Conservation (phyloP, 2,888 invertebrate genomes). For the Argyresthia albistria region DNA sequence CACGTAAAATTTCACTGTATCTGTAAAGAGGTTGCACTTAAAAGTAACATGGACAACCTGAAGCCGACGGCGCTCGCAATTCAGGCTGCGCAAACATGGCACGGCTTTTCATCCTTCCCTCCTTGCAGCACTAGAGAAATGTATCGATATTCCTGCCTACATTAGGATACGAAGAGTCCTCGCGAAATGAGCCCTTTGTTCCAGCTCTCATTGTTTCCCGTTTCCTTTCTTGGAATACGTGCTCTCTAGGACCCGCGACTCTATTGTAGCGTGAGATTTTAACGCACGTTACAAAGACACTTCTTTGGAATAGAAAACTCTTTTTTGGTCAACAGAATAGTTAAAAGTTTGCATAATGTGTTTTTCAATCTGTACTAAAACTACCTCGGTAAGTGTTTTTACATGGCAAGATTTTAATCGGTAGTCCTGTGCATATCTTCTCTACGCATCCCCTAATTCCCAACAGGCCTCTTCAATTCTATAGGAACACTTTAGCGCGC, state of each 20-base stretch:
- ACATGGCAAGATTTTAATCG: background rate
- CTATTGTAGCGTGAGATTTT: background rate
- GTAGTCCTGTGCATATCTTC: background rate
- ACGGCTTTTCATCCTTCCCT: background rate
- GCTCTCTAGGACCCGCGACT: background rate
- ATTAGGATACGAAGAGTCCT: slow-evolving; percentile 20
- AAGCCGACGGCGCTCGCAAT: slow-evolving; percentile 35
- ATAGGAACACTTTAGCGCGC: slow-evolving; percentile 6
- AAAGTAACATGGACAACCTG: slow-evolving; percentile 21
- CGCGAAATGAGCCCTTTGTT: slow-evolving; percentile 39
- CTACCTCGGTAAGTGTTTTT: background rate
- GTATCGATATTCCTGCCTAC: slow-evolving; percentile 33
- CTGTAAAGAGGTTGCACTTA: slow-evolving; percentile 7
- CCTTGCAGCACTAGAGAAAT: slow-evolving; percentile 14
- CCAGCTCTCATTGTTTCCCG: slow-evolving; percentile 27
- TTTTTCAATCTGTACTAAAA: too few relatives aligned
- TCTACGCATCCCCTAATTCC: background rate
- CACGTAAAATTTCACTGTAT: too few relatives aligned
- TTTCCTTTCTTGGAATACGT: slow-evolving; percentile 14
- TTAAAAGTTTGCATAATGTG: too few relatives aligned
- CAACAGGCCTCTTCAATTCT: slow-evolving; percentile 7
- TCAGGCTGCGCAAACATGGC: slow-evolving; percentile 37
- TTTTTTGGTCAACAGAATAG: too few relatives aligned
- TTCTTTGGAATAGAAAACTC: too few relatives aligned
- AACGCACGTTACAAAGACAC: background rate